phyloP scores from a whole-genome alignment of 1,140 invertebrate species.

The Agraylea sexmaculata region DNA sequence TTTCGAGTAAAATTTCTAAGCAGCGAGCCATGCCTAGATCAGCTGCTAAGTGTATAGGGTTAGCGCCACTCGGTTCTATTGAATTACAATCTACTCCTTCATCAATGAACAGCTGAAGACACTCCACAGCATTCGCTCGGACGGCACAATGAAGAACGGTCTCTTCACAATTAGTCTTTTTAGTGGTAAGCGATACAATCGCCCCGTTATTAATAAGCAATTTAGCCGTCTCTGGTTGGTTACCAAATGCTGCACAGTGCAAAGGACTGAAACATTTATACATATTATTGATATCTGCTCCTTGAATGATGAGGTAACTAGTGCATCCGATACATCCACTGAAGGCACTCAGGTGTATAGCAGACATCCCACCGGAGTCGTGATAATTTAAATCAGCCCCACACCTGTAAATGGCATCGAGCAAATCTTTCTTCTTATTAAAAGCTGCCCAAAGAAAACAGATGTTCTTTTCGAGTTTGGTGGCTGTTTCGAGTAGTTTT shows the following conservation, averaged over 20 bases:
- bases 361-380: slow-evolving; percentile 55
- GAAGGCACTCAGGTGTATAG: slow-evolving; percentile 64
- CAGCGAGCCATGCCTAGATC: slow-evolving; percentile 61
- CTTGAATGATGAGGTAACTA: slow-evolving; percentile 52
- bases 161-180: slow-evolving; percentile 54
- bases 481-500: slow-evolving; percentile 40
- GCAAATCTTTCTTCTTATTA: slow-evolving; percentile 49
- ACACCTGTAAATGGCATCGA: slow-evolving; percentile 44
- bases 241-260: slow-evolving; percentile 71
- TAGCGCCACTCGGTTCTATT: slow-evolving; percentile 55
- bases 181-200: slow-evolving; percentile 43
- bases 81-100: slow-evolving; percentile 57
- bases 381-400: slow-evolving; percentile 57
- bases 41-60: slow-evolving; percentile 64
- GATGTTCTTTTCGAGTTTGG: slow-evolving; percentile 53
- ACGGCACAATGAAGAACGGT: slow-evolving; percentile 69
- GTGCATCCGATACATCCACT: slow-evolving; percentile 60
- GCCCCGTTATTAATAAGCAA: slow-evolving; percentile 56
- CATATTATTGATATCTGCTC: slow-evolving; percentile 53
- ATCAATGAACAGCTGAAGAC: slow-evolving; percentile 57
- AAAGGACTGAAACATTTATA: slow-evolving; percentile 59
- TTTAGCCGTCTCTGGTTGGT: slow-evolving; percentile 58
- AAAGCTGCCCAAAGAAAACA: slow-evolving; percentile 59
- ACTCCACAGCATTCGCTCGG: slow-evolving; percentile 58
- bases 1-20: slow-evolving; percentile 53